Percentiles rank a stretch among this genome's conserved stretches.
Conservation (phyloP, 2,888 invertebrate genomes). For the Pardosa pseudoannulata region DNA sequence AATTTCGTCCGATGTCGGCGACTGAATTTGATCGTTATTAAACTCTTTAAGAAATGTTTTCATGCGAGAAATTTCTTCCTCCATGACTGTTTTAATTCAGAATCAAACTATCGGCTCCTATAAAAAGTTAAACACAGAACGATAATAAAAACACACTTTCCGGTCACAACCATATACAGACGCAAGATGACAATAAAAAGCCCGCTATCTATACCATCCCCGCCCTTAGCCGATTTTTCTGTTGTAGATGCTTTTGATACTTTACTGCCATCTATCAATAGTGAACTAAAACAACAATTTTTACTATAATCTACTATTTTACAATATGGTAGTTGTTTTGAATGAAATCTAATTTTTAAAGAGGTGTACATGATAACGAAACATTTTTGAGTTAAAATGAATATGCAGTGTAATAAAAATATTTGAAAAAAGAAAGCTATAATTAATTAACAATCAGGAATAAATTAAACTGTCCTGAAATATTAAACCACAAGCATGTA, state of each 20-base stretch:
- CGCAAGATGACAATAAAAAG: background rate
- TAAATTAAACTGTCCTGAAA: too few relatives aligned
- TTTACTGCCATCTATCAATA: background rate
- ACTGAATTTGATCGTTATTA: constrained; percentile 32
- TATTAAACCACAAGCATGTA: too few relatives aligned
- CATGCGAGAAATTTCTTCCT: constrained; percentile 18
- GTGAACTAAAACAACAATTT: too few relatives aligned
- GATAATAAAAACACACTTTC: background rate
- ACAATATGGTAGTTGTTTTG: too few relatives aligned
- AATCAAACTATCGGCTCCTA: background rate
- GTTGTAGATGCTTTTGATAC: background rate
- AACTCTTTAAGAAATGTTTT: constrained; percentile 49
- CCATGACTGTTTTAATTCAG: constrained; percentile 35
- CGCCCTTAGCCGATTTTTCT: background rate
- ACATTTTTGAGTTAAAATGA: too few relatives aligned
- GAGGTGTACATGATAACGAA: too few relatives aligned
- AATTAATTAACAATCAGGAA: too few relatives aligned
- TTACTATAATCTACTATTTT: too few relatives aligned
- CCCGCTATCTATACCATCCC: constrained; percentile 14
- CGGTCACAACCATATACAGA: constrained; percentile 2
- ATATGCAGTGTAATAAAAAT: too few relatives aligned
- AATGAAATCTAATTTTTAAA: too few relatives aligned
- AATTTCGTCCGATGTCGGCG: constrained; percentile 42
- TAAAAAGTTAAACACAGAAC: background rate
- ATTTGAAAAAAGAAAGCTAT: too few relatives aligned